Conservation (phyloP, 2,113 vertebrate species). For the Tetrao urogallus region DNA sequence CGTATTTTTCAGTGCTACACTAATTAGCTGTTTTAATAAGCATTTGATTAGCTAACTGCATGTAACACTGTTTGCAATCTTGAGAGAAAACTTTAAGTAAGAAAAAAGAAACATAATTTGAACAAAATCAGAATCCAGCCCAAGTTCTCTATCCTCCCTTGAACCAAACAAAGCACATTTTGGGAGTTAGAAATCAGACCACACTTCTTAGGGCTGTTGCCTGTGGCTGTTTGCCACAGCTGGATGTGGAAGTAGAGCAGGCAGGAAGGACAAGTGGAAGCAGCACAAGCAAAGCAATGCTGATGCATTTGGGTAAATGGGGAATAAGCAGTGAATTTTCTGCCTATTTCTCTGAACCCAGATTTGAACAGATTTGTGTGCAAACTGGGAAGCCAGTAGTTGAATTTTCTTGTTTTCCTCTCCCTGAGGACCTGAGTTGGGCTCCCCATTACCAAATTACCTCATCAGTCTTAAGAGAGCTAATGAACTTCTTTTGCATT, state of each 20-base stretch:
- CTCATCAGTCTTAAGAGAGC: background rate
- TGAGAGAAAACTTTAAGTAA: background rate
- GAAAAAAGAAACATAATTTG: background rate
- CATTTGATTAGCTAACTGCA: background rate
- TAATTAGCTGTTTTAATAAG: slow-evolving; percentile 18
- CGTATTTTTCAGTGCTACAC: background rate
- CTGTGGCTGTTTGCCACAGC: background rate
- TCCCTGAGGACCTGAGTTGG: background rate
- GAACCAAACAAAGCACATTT: background rate
- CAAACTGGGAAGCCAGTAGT: background rate
- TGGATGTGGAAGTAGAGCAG: background rate
- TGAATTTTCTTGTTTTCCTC: background rate
- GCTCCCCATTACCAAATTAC: background rate
- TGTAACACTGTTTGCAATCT: background rate
- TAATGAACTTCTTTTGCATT: background rate
- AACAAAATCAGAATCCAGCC: background rate
- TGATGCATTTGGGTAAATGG: background rate
- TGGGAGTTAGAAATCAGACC: background rate
- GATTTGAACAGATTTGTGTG: background rate
- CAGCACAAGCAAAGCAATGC: background rate
- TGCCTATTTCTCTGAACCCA: background rate
- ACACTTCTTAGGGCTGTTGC: background rate
- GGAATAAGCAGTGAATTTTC: background rate
- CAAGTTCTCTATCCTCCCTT: background rate
- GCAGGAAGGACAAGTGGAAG: background rate